phyloP scores from a whole-genome alignment of 1,140 invertebrate species.

The Tetramorium parvispinum region DNA sequence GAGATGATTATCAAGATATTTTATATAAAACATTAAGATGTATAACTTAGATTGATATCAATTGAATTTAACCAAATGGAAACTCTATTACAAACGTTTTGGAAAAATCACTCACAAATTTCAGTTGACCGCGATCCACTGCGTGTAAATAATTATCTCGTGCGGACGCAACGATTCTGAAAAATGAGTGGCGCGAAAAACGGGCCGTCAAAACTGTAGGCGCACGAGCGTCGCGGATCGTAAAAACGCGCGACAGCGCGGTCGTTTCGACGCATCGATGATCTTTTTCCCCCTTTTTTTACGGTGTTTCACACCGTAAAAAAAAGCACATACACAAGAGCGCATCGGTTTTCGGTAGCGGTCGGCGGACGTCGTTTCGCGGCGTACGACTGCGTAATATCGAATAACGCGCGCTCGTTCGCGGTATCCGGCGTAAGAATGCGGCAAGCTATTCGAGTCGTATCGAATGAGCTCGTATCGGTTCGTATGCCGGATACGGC shows the following conservation, averaged over 20 bases:
- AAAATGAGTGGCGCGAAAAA: constrained; percentile 39
- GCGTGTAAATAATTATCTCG: constrained; percentile 34
- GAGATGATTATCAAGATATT: background rate
- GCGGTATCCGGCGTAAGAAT: constrained; percentile 53
- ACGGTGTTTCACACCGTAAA: background rate
- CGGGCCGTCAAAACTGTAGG: constrained; percentile 9
- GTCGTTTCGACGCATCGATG: background rate
- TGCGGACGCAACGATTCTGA: constrained; percentile 14
- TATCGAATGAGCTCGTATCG: constrained; percentile 20
- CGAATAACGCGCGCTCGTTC: constrained; percentile 45
- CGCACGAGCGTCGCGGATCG: background rate
- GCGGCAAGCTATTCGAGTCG: constrained; percentile 47
- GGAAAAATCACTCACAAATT: background rate
- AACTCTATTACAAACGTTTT: background rate
- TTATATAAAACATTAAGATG: background rate
- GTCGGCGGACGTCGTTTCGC: constrained; percentile 13
- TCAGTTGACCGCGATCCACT: background rate
- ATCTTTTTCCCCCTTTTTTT: background rate
- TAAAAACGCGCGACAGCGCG: constrained; percentile 1
- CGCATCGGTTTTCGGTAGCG: background rate
- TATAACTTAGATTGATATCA: background rate
- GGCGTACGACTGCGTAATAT: constrained; percentile 47
- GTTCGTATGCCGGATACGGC: constrained; percentile 26
- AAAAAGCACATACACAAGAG: background rate
- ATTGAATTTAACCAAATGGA: background rate